Percentiles rank a stretch among this genome's conserved stretches.
phyloP scores from a whole-genome alignment of 2,888 invertebrate species.

The Tridacna crocea region DNA sequence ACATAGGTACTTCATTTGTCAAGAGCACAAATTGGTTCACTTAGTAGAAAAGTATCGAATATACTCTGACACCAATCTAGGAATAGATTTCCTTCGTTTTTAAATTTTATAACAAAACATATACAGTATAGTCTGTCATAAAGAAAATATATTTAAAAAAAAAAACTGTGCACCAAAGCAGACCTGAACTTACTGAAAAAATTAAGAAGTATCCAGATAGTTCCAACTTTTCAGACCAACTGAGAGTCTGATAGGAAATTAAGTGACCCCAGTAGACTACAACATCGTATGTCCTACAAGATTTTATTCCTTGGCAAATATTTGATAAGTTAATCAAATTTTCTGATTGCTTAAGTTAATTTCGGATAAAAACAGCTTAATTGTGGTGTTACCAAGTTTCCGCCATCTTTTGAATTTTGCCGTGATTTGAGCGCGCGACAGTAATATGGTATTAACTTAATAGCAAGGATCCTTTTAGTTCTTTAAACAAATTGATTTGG shows the following conservation, averaged over 20 bases:
- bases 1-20: too few species aligned
- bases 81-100: too few species aligned
- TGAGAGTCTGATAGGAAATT: constrained; percentile 43
- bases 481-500: constrained; percentile 50
- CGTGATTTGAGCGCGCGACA: constrained; percentile 51
- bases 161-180: too few species aligned
- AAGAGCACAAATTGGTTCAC: too few species aligned
- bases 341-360: constrained; percentile 65
- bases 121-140: too few species aligned
- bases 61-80: too few species aligned
- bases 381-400: constrained; percentile 54
- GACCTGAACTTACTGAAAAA: too few species aligned
- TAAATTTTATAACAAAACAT: too few species aligned
- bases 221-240: constrained; percentile 5
- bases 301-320: constrained; percentile 44
- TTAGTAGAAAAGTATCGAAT: too few species aligned
- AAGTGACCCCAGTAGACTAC: constrained; percentile 34
- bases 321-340: constrained; percentile 61
- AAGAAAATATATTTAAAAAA: too few species aligned
- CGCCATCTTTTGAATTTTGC: constrained; percentile 52
- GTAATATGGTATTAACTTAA: constrained; percentile 60
- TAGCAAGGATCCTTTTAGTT: constrained; percentile 55
- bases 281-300: constrained; percentile 19
- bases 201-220: not conserved
- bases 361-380: constrained; percentile 65